Base-by-base conservation (phyloP, 2,797 vertebrate species). In the Oryzias dopingdopingensis region DNA sequence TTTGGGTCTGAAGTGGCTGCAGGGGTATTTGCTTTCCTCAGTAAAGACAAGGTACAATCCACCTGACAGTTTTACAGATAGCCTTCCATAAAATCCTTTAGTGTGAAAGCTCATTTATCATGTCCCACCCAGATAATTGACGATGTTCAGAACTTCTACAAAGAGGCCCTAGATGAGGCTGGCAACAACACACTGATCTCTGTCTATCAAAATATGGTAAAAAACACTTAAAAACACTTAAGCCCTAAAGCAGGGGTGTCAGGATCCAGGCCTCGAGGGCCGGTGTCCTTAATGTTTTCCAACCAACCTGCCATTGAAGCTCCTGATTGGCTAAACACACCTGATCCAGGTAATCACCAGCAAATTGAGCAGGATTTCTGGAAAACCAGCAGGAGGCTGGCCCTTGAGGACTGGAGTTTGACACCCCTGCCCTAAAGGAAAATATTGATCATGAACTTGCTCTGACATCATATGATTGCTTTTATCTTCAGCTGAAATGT, bases 1-100 rank as follows among this genome's bases (percentile, higher is more conserved):
- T 98, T 99, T 81, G 96, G 95, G 37, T 94, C 96, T 42, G 97
- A 99, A 85, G 84, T 99, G 62, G 95, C 96, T 41, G 94, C 96
- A 48, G 96, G 96, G 42, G 95, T 98, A 54, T 97, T 98, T 89
- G 95, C 95, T 56, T 99, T 98, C 84, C 72, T 98, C 65, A 97
- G 95, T 88, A 99, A 96, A 88, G 91, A 93, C 22, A 88, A 90
- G 90, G 97, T 98, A 86, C 3, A 2, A 37, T 37, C 32, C 10
- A 37, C 10, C 32, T 37, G 10, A 13, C 32, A 37, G 32, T 37
- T 37, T 37, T 37, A 37, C 32, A 37, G 2, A 32, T 15, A 5
- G 8, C 44, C 58, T 42, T 58, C 6, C 2, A 24, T 24, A 10
- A 1, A 1, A 49, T 5, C 5, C 4, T 1, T 40, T n/a, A 52